These are phyloP conservation scores for Tenualosa ilisha DNA, from an alignment of 2,797 vertebrate genomes.

Conservation along the genomic window DNA sequence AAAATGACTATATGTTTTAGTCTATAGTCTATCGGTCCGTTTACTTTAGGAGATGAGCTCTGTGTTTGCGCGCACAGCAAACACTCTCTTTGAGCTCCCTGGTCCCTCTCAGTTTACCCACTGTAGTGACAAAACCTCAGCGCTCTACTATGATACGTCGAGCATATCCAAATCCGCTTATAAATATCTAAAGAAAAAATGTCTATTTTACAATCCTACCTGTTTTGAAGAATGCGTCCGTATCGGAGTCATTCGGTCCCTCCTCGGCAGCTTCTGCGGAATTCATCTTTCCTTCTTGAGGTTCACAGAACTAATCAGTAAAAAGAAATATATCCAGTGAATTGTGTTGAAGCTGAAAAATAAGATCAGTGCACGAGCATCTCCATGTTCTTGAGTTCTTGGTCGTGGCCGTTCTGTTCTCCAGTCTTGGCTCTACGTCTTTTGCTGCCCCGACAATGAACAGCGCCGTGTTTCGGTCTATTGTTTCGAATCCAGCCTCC, in stretches of 20 bases:
- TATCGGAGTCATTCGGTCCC: slow-evolving; percentile 81
- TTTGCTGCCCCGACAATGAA: slow-evolving; percentile 49
- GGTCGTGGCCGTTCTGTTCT: slow-evolving; percentile 40
- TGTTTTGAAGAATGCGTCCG: slow-evolving; percentile 87
- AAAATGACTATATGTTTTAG: neutral
- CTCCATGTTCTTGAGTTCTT: slow-evolving; percentile 51
- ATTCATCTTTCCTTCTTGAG: slow-evolving; percentile 70
- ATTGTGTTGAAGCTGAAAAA: slow-evolving; percentile 18
- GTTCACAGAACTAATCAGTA: slow-evolving; percentile 39
- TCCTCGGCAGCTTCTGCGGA: slow-evolving; percentile 81
- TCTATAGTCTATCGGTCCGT: neutral
- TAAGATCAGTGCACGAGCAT: slow-evolving; percentile 48
- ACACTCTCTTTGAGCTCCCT: neutral
- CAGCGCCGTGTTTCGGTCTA: slow-evolving; percentile 54
- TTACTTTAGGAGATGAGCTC: neutral
- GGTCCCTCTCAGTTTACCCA: neutral
- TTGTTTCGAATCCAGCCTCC: slow-evolving; percentile 59
- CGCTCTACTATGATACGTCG: neutral
- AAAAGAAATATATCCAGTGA: slow-evolving; percentile 58
- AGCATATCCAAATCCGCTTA: neutral
- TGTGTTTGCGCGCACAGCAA: neutral
- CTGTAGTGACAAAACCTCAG: neutral
- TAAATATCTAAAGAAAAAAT: neutral
- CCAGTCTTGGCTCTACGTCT: slow-evolving; percentile 43
- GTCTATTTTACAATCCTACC: slow-evolving; percentile 64